These are phyloP conservation scores for Liparis tanakae DNA, from an alignment of 2,797 vertebrate genomes.

Conservation along the genomic window DNA sequence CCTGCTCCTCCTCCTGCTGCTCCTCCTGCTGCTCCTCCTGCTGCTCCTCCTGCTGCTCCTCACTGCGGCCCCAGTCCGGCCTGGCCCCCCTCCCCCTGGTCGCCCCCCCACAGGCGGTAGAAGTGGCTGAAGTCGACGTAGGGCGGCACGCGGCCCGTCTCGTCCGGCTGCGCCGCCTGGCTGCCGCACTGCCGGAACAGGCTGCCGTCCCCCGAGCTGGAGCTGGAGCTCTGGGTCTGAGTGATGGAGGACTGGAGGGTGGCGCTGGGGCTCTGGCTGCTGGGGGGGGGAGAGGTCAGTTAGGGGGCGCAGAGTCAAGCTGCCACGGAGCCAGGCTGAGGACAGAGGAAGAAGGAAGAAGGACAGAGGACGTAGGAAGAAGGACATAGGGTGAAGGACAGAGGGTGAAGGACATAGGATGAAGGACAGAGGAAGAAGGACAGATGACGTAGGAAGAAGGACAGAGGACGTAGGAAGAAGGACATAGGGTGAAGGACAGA, in stretches of 20 bases:
- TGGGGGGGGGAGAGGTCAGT: constrained; percentile 15
- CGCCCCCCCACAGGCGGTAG: constrained; percentile 92
- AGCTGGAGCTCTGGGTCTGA: constrained; percentile 98
- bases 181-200: constrained; percentile 91
- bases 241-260: constrained; percentile 97
- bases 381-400: background rate
- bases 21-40: background rate
- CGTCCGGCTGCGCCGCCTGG: constrained; percentile 92
- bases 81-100: constrained; percentile 87
- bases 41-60: background rate
- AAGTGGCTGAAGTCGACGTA: constrained; percentile 98
- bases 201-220: constrained; percentile 91
- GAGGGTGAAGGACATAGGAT: too few relatives aligned
- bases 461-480: too few relatives aligned
- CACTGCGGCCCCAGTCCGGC: constrained; percentile 39
- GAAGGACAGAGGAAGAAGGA: too few relatives aligned
- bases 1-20: background rate
- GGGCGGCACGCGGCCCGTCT: constrained; percentile 94
- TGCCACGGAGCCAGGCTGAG: too few relatives aligned
- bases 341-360: too few relatives aligned
- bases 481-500: too few relatives aligned
- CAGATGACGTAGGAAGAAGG: too few relatives aligned
- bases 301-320: too few relatives aligned
- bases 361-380: constrained; percentile 1
- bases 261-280: constrained; percentile 94